A percentile compares a stretch with the other conserved stretches of the same genome.
phyloP scores from a whole-genome alignment of 2,797 vertebrate species.

The Vespertilio murinus region DNA sequence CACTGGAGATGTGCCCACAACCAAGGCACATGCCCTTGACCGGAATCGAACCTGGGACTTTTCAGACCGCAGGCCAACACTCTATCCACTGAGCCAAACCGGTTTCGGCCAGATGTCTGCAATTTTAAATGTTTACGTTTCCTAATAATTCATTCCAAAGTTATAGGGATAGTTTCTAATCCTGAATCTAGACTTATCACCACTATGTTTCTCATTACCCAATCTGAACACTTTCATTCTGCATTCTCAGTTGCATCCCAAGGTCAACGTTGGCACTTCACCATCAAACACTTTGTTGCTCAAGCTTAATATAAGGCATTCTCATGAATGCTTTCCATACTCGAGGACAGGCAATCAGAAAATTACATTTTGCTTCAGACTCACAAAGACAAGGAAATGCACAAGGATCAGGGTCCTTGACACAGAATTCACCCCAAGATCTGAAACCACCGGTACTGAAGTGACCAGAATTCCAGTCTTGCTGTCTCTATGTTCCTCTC shows the following conservation, averaged over 20 bases:
- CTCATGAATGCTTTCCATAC: background rate
- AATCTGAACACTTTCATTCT: conserved; percentile 39
- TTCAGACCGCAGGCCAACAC: too few relatives aligned
- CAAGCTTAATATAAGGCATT: background rate
- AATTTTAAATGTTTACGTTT: conserved; percentile 46
- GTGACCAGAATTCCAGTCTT: background rate
- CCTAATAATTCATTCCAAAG: conserved; percentile 51
- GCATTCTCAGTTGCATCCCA: background rate
- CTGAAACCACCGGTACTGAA: background rate
- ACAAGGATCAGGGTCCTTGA: background rate
- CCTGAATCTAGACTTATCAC: background rate
- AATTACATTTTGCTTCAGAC: conserved; percentile 3
- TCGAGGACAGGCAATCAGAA: background rate
- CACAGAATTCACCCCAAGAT: background rate
- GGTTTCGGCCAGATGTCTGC: conserved; percentile 39
- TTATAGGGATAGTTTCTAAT: conserved; percentile 28
- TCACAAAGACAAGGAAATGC: background rate
- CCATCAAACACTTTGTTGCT: background rate
- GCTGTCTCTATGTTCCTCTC: background rate
- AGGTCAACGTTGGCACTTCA: conserved; percentile 40
- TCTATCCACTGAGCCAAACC: too few relatives aligned
- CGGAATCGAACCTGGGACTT: too few relatives aligned
- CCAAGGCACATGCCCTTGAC: too few relatives aligned
- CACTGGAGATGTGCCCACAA: too few relatives aligned
- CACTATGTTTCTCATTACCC: conserved; percentile 17